Evolutionary conservation across 2,797 vertebrate genomes (phyloP), one percentile per base, ranked within the genome.

Genomic region (Takifugu rubripes): DNA sequence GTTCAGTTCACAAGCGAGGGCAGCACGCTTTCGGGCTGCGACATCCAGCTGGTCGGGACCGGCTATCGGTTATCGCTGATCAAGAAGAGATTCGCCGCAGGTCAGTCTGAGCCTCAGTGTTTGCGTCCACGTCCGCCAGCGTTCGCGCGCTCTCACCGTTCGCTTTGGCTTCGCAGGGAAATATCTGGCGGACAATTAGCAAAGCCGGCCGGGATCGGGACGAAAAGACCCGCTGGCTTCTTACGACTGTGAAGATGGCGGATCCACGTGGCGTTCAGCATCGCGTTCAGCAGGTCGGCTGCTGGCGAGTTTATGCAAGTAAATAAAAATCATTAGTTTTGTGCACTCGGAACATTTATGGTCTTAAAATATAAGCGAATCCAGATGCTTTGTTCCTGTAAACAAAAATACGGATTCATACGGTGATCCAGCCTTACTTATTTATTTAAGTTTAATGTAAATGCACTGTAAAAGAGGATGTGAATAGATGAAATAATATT

Each of bases 1-100:
- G 95, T 98, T 57, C 96, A 98, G 83, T 99, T 99, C 89, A 96
- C 92, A 72, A 98, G 96, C 16, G 97, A 99, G 90, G 97, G 97
- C 8, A 95, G 91, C 91, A 98, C 96, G 3, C 84, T 99, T 52
- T 99, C 97, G 6, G 92, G 96, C 55, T 97, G 95, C 2, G 94
- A 98, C 86, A 97, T 99, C 59, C 95, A 98, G 83, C 93, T 99
- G 29, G 89, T 97, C 0, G 96, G 97, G 11, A 91, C 92, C 1
- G 96, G 96, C 1, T 99, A 98, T 78, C 91, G 97, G 72, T 94
- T 99, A 66, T 99, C 97, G 17, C 89, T 99, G 78, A 90, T 99
- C 84, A 99, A 99, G 85, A 98, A 97, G 87, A 95, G 96, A 77
- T 98, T 98, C 68, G 94, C 96, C 11, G 94, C 97, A 93, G 97